These are phyloP conservation scores for Coccyzus lansbergi DNA, from an alignment of 2,797 vertebrate genomes.

Conservation along the genomic window DNA sequence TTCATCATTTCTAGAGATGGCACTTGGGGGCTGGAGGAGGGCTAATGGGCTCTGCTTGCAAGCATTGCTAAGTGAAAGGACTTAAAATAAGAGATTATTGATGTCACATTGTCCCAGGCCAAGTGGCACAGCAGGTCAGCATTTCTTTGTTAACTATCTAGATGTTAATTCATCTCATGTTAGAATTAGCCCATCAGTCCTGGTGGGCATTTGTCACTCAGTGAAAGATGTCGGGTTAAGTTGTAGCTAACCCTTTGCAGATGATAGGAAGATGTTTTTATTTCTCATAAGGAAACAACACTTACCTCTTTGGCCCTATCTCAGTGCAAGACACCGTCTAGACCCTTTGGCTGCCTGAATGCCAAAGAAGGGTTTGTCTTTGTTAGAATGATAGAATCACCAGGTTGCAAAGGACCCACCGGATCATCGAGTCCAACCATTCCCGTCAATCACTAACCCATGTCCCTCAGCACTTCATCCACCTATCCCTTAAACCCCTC, in stretches of 20 bases:
- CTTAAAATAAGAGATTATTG: background rate
- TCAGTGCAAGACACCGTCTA: background rate
- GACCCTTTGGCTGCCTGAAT: background rate
- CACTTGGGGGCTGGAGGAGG: background rate
- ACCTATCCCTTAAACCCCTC: too few species aligned
- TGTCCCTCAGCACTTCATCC: too few species aligned
- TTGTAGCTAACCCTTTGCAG: background rate
- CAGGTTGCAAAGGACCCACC: too few species aligned
- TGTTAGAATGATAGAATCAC: too few species aligned
- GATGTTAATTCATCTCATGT: slow-evolving; percentile 29
- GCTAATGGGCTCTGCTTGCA: background rate
- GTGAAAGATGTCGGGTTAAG: background rate
- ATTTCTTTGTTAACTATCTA: slow-evolving; percentile 9
- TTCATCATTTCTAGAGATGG: slow-evolving; percentile 46
- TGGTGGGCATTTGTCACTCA: background rate
- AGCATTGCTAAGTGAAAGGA: background rate
- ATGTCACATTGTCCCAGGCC: background rate
- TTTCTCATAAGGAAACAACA: background rate
- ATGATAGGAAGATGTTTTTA: background rate
- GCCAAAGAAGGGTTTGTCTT: background rate
- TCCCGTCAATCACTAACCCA: too few species aligned
- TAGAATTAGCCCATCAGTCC: slow-evolving; percentile 19
- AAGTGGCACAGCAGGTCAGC: slow-evolving; percentile 12
- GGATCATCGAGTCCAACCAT: too few species aligned
- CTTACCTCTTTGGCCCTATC: background rate